Conservation (phyloP, 2,888 invertebrate genomes). For the Platycheirus rosarum region DNA sequence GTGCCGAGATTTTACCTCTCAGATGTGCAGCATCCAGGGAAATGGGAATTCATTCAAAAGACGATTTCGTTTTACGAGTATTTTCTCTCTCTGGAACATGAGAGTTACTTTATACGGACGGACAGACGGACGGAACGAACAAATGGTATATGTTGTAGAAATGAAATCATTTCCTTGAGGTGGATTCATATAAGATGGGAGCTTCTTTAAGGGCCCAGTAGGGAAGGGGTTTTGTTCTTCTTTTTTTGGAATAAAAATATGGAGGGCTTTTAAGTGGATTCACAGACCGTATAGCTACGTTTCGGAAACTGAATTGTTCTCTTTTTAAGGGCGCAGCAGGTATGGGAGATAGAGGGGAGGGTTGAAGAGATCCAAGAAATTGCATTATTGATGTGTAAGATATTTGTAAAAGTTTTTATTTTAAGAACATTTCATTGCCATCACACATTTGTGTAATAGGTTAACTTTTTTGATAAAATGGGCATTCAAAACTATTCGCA, state of each 20-base stretch:
- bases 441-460: too few relatives aligned
- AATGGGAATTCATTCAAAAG: constrained; percentile 62
- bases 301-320: constrained; percentile 13
- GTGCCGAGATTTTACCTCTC: constrained; percentile 63
- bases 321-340: background rate
- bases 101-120: constrained; percentile 39
- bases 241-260: background rate
- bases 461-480: too few relatives aligned
- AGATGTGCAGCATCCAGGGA: constrained; percentile 11
- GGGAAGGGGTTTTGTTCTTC: constrained; percentile 10
- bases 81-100: constrained; percentile 58
- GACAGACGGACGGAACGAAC: constrained; percentile 50
- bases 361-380: constrained; percentile 56
- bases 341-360: constrained; percentile 30
- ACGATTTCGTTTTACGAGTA: constrained; percentile 66
- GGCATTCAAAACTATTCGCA: too few relatives aligned
- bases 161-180: constrained; percentile 63
- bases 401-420: too few relatives aligned
- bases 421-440: too few relatives aligned
- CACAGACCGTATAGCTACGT: constrained; percentile 49
- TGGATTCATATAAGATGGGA: constrained; percentile 11
- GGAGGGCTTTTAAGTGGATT: constrained; percentile 59
- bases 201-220: constrained; percentile 12
- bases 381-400: constrained; percentile 37
- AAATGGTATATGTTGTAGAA: constrained; percentile 60